These are phyloP conservation scores for Haliaeetus leucogaster DNA, from an alignment of 2,113 vertebrate species.

Conservation along the genomic window DNA sequence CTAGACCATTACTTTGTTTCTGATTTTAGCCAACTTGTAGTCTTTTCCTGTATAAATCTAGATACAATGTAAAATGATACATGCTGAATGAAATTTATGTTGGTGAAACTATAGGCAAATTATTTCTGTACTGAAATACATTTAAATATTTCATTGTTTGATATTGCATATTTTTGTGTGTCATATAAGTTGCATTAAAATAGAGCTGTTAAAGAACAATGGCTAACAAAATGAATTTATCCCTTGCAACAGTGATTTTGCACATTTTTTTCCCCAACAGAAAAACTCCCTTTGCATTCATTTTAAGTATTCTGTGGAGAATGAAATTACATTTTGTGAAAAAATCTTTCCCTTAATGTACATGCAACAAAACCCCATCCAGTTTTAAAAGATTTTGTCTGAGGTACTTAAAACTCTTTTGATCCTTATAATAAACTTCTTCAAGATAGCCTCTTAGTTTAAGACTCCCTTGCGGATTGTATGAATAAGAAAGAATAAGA, in stretches of 20 bases:
- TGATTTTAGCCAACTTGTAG: background rate
- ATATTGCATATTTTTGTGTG: background rate
- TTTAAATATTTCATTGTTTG: background rate
- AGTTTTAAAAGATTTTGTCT: background rate
- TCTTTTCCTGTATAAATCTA: background rate
- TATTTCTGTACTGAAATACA: background rate
- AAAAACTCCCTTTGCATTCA: background rate
- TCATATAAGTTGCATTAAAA: background rate
- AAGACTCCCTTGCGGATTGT: background rate
- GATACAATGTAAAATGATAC: background rate
- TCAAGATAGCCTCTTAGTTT: background rate
- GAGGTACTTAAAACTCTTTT: background rate
- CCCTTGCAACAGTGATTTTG: background rate
- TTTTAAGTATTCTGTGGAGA: background rate
- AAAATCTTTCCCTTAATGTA: background rate
- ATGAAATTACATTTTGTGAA: background rate
- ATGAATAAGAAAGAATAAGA: background rate
- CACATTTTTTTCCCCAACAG: background rate
- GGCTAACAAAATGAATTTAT: background rate
- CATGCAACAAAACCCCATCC: rapidly evolving
- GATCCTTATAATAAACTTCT: background rate
- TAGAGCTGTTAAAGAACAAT: background rate
- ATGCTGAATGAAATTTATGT: background rate
- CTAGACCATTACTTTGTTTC: background rate
- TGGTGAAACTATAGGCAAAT: background rate